A percentile compares a stretch with the other conserved stretches of the same genome.
phyloP scores from a whole-genome alignment of 2,113 vertebrate genomes.

The Pedionomus torquatus region DNA sequence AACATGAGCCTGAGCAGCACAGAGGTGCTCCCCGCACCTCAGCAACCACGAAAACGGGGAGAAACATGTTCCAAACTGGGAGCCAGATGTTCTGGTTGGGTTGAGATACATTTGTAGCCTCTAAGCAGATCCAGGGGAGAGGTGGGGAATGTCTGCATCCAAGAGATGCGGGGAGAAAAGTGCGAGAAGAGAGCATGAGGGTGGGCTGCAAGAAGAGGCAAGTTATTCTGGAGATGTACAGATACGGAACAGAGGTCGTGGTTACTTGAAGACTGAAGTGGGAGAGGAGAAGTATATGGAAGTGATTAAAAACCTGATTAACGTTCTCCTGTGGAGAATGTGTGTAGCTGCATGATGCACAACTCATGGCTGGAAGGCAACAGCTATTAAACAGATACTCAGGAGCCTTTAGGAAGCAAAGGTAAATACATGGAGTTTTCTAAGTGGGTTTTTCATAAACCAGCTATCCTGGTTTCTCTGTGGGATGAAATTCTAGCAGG shows the following conservation, averaged over 20 bases:
- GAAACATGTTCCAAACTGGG: background rate
- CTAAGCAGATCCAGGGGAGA: background rate
- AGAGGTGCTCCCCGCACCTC: background rate
- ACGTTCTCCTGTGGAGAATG: fast-evolving
- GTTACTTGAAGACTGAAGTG: background rate
- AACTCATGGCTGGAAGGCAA: background rate
- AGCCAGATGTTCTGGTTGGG: background rate
- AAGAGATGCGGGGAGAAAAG: background rate
- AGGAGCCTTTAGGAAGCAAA: background rate
- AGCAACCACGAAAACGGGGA: background rate
- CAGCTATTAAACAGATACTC: background rate
- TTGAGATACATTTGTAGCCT: background rate
- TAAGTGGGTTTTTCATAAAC: background rate
- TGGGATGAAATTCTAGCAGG: background rate
- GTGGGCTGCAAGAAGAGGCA: background rate
- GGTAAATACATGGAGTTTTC: background rate
- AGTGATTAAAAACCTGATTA: background rate
- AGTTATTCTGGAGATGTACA: background rate
- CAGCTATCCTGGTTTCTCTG: background rate
- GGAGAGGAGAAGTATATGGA: background rate
- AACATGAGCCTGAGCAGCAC: background rate
- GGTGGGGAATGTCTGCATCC: fast-evolving
- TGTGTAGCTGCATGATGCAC: background rate
- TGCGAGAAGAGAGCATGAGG: background rate
- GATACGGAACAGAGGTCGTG: background rate